Percentiles rank a stretch among this genome's conserved stretches.
These are phyloP conservation scores for Camponotus pennsylvanicus DNA, from an alignment of 1,140 invertebrate species.

Conservation along the genomic window DNA sequence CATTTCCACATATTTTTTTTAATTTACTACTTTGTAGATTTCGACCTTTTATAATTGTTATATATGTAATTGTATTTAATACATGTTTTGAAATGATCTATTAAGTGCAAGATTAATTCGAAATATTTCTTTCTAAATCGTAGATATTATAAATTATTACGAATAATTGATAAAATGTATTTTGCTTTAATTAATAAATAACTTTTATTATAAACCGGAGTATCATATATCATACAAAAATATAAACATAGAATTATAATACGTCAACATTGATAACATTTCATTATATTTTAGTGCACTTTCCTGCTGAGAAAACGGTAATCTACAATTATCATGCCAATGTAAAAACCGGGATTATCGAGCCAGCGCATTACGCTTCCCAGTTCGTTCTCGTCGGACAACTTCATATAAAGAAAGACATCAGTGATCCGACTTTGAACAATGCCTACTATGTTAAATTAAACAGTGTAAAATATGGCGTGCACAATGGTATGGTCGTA, in stretches of 20 bases:
- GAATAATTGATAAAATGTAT: background rate
- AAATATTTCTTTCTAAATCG: background rate
- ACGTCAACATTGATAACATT: background rate
- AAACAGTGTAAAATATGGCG: conserved; percentile 77
- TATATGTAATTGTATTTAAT: background rate
- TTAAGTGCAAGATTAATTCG: background rate
- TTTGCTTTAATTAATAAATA: background rate
- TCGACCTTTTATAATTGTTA: background rate
- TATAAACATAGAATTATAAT: background rate
- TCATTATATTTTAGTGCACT: conserved; percentile 67
- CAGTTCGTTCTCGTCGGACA: conserved; percentile 79
- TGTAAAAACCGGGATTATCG: conserved; percentile 78
- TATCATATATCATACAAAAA: background rate
- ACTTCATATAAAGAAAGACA: conserved; percentile 76
- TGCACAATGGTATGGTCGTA: conserved; percentile 77
- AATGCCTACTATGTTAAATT: conserved; percentile 77
- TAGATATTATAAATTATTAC: background rate
- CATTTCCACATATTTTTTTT: background rate
- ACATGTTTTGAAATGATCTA: background rate
- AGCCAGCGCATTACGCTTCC: conserved; percentile 80
- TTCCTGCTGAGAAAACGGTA: conserved; percentile 79
- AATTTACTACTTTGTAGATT: background rate
- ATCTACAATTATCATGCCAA: conserved; percentile 82
- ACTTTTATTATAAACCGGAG: background rate
- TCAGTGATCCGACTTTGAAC: conserved; percentile 62